Conservation (phyloP, 2,113 vertebrate genomes). For the Tympanuchus pallidicinctus region DNA sequence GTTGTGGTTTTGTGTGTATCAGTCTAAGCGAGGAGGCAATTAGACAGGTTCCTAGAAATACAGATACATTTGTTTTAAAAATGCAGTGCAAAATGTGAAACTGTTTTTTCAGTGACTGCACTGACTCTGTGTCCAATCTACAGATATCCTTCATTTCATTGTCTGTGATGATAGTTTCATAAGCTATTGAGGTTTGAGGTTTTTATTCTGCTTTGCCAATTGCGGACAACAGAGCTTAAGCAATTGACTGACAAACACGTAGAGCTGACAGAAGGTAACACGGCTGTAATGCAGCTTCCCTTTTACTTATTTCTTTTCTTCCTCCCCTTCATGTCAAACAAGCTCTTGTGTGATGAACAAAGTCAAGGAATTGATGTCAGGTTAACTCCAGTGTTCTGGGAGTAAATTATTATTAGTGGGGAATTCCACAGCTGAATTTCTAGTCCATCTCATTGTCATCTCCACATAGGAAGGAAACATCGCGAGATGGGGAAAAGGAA, state of each 20-base stretch:
- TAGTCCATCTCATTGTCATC: not conserved
- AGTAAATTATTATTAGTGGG: not conserved
- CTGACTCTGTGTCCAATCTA: not conserved
- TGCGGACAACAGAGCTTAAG: not conserved
- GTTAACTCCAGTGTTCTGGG: not conserved
- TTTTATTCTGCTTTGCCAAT: not conserved
- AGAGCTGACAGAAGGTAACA: not conserved
- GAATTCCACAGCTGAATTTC: not conserved
- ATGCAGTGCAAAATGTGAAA: not conserved
- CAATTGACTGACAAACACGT: not conserved
- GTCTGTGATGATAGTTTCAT: not conserved
- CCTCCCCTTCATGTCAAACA: not conserved
- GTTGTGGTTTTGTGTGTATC: not conserved
- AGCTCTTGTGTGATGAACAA: not conserved
- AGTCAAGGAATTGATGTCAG: not conserved
- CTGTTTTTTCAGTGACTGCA: not conserved
- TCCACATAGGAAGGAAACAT: not conserved
- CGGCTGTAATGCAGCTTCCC: not conserved
- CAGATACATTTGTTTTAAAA: not conserved
- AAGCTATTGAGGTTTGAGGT: not conserved
- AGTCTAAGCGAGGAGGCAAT: not conserved
- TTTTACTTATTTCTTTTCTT: not conserved
- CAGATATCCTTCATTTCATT: not conserved
- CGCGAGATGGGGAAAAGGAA: not conserved
- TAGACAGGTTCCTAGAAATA: not conserved